A percentile compares a stretch with the other conserved stretches of the same genome.
These are phyloP conservation scores for Melieria picta DNA, from an alignment of 2,888 invertebrate species.

Conservation along the genomic window DNA sequence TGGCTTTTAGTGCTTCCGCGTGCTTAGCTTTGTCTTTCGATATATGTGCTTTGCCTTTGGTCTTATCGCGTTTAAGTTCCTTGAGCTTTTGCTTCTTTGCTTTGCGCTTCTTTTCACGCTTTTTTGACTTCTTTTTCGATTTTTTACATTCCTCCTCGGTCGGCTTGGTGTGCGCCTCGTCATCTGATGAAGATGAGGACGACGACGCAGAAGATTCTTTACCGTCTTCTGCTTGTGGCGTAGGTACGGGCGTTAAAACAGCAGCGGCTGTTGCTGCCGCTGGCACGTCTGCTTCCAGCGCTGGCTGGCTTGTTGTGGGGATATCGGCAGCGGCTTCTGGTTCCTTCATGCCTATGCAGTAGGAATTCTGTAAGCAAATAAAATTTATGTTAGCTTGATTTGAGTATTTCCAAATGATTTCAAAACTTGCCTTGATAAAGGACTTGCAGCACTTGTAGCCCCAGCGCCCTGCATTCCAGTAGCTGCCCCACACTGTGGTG, in stretches of 20 bases:
- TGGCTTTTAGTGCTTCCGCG: conserved; percentile 14
- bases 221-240: conserved; percentile 28
- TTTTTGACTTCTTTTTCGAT: conserved; percentile 56
- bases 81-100: conserved; percentile 59
- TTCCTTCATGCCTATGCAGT: conserved; percentile 57
- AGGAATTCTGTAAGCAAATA: conserved; percentile 51
- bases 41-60: neutral
- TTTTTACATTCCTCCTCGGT: conserved; percentile 46
- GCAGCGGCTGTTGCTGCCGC: conserved; percentile 16
- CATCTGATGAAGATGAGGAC: conserved; percentile 61
- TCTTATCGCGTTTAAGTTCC: conserved; percentile 45
- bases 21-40: conserved; percentile 26
- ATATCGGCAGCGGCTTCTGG: conserved; percentile 46
- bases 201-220: conserved; percentile 37
- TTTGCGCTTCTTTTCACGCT: conserved; percentile 60
- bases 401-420: neutral
- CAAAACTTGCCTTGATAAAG: conserved; percentile 69
- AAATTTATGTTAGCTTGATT: neutral
- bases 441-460: conserved; percentile 97
- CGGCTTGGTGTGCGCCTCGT: conserved; percentile 63
- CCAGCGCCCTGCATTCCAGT: conserved; percentile 93
- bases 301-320: conserved; percentile 39
- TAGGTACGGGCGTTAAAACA: conserved; percentile 32
- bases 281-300: neutral
- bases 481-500: conserved; percentile 95